phyloP scores from a whole-genome alignment of 2,888 invertebrate species.

The Pandemis heparana region DNA sequence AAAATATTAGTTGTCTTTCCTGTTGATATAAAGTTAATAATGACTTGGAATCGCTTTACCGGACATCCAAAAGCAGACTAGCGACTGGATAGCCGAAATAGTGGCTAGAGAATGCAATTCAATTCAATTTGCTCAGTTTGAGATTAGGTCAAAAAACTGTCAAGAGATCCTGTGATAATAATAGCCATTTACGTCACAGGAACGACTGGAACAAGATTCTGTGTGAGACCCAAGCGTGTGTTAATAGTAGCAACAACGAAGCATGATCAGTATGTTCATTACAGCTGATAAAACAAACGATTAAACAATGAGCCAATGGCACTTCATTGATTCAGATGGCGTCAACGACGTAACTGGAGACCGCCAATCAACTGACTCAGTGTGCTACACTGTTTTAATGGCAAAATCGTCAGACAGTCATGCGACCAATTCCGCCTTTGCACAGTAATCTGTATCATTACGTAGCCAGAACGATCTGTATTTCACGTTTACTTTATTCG shows the following conservation, averaged over 20 bases:
- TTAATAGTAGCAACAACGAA: constrained; percentile 46
- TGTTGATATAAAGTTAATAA: no score
- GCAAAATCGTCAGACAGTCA: constrained; percentile 49
- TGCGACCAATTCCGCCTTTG: constrained; percentile 47
- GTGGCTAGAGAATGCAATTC: no score
- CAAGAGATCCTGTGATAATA: no score
- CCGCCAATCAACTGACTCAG: constrained; percentile 66
- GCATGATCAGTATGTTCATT: constrained; percentile 59
- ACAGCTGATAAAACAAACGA: constrained; percentile 81
- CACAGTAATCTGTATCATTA: constrained; percentile 40
- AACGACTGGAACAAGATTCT: no score
- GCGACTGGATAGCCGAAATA: no score
- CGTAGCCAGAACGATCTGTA: constrained; percentile 17
- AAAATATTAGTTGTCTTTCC: no score
- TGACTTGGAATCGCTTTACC: no score
- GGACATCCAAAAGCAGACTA: no score
- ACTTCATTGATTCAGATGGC: constrained; percentile 81
- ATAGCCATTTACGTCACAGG: no score
- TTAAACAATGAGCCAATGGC: constrained; percentile 81
- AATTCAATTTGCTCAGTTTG: no score
- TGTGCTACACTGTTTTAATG: constrained; percentile 46
- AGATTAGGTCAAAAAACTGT: no score
- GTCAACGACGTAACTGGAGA: constrained; percentile 73
- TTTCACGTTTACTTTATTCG: constrained; percentile 3
- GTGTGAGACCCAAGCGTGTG: constrained; percentile 34